Conservation (phyloP, 2,113 vertebrate species). For the Chaetorhynchus papuensis region DNA sequence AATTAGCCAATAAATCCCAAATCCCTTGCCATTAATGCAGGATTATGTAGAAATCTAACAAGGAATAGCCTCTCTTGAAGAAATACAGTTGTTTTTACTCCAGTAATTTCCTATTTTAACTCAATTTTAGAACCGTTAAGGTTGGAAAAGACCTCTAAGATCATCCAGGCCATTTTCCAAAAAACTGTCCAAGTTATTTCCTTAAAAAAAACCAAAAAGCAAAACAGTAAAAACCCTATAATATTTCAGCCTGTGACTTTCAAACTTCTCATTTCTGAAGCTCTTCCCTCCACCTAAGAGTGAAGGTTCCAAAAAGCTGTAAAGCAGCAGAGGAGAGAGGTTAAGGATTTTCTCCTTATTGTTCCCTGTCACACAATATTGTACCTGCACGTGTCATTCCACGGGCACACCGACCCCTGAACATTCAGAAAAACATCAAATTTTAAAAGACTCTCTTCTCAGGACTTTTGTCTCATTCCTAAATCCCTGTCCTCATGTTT, state of each 20-base stretch:
- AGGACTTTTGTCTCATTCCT: not conserved
- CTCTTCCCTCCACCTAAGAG: not conserved
- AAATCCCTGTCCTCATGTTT: not conserved
- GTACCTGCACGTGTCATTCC: rapidly evolving
- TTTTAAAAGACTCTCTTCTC: not conserved
- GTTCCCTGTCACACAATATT: not conserved
- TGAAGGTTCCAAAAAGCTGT: too few species aligned
- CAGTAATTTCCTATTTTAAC: not conserved
- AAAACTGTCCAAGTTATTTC: not conserved
- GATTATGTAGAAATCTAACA: not conserved
- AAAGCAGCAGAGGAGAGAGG: not conserved
- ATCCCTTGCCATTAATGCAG: not conserved
- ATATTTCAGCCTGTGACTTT: not conserved
- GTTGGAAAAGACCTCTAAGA: not conserved
- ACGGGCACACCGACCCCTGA: not conserved
- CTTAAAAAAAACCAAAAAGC: not conserved
- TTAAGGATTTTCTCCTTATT: not conserved
- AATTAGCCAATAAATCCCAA: not conserved
- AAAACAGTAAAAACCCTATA: not conserved
- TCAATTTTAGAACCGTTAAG: not conserved
- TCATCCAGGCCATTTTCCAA: not conserved
- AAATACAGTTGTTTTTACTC: not conserved
- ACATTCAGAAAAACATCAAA: not conserved
- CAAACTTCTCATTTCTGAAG: not conserved
- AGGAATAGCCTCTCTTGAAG: not conserved